phyloP scores from a whole-genome alignment of 2,797 vertebrate genomes.

The Glossophaga mutica region DNA sequence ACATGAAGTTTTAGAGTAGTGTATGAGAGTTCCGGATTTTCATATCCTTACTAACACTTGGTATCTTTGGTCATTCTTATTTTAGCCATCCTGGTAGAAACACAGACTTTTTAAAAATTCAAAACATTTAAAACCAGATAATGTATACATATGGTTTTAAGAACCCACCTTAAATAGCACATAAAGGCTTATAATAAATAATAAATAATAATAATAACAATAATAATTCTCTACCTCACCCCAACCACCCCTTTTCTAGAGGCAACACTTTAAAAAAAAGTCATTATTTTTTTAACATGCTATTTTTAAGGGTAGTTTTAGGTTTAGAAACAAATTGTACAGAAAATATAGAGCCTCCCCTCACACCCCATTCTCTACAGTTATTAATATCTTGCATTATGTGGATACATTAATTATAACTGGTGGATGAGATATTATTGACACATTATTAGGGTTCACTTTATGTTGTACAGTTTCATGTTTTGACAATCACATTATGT shows the following conservation, averaged over 20 bases:
- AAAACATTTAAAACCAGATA: too few relatives aligned
- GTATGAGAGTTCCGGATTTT: neutral
- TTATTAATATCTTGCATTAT: neutral
- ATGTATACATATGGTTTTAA: too few relatives aligned
- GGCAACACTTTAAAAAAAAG: neutral
- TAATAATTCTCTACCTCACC: neutral
- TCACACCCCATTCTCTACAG: neutral
- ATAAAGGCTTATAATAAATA: too few relatives aligned
- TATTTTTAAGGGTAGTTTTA: neutral
- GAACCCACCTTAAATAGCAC: too few relatives aligned
- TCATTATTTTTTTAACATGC: neutral
- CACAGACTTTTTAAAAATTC: too few relatives aligned
- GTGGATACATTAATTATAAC: neutral
- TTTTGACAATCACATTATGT: neutral
- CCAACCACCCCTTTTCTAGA: neutral
- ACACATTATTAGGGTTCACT: neutral
- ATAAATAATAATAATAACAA: too few relatives aligned
- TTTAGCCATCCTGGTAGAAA: too few relatives aligned
- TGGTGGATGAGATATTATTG: neutral
- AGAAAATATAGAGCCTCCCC: neutral
- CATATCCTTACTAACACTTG: too few relatives aligned
- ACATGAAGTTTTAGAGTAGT: neutral
- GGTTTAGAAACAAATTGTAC: neutral
- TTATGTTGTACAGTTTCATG: neutral
- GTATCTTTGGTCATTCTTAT: too few relatives aligned